phyloP scores from a whole-genome alignment of 2,113 vertebrate species.

The Puffinus mauretanicus region DNA sequence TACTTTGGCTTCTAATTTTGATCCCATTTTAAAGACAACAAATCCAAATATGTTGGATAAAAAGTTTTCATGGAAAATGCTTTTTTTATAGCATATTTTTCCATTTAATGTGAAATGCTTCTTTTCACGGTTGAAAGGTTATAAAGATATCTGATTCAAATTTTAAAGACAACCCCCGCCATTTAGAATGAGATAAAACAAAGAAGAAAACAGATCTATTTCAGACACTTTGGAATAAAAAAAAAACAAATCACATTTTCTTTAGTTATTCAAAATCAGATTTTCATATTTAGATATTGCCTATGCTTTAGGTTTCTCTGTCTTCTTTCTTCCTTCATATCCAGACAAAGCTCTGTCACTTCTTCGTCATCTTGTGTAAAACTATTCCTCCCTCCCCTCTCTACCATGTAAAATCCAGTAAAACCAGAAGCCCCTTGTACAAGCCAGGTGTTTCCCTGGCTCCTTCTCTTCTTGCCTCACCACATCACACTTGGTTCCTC shows the following conservation, averaged over 20 bases:
- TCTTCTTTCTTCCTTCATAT: background rate
- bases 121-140: background rate
- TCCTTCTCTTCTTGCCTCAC: background rate
- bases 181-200: background rate
- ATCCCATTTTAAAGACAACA: background rate
- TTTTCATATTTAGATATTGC: background rate
- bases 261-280: background rate
- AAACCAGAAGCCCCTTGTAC: background rate
- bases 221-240: background rate
- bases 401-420: background rate
- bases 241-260: background rate
- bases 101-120: background rate
- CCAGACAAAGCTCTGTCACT: background rate
- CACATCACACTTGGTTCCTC: background rate
- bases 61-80: background rate
- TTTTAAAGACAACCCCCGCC: background rate
- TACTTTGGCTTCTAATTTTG: background rate
- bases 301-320: background rate
- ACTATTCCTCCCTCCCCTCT: background rate
- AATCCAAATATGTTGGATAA: background rate
- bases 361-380: background rate
- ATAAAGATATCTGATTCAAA: background rate
- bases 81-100: background rate
- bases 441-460: background rate
- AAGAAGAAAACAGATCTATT: background rate